Evolutionary conservation across 1,140 invertebrate species (phyloP).

Genomic region (Hesperophylax magnus): DNA sequence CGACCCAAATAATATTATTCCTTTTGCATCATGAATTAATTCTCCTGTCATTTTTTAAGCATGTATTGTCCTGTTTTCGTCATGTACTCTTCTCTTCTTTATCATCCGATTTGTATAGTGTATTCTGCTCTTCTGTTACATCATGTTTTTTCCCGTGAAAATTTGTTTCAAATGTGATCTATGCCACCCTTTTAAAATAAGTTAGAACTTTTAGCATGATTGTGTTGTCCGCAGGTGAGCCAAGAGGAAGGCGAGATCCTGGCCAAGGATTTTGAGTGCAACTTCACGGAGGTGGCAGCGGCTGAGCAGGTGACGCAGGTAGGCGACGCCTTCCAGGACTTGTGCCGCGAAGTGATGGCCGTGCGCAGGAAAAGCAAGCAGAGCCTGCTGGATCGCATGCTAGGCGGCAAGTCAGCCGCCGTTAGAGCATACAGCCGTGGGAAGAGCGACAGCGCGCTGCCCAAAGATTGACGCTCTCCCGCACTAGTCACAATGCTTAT

Average conservation of each 20-base stretch:
- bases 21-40: no score
- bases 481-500: conserved; percentile 7
- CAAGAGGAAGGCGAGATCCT: conserved; percentile 90
- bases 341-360: conserved; percentile 85
- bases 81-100: no score
- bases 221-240: conserved; percentile 77
- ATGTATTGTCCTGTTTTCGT: no score
- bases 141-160: no score
- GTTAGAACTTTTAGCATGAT: no score
- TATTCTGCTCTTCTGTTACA: no score
- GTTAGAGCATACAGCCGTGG: conserved; percentile 82
- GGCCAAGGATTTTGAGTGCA: conserved; percentile 89
- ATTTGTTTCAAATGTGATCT: no score
- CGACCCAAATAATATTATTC: no score
- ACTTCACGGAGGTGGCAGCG: conserved; percentile 90
- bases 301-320: conserved; percentile 87
- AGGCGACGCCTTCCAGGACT: conserved; percentile 86
- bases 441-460: conserved; percentile 88
- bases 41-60: no score
- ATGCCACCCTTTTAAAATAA: no score
- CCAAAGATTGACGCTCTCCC: conserved; percentile 78
- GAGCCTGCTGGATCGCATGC: conserved; percentile 84
- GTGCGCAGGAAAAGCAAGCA: conserved; percentile 86
- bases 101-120: no score
- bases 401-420: conserved; percentile 81